phyloP scores from a whole-genome alignment of 2,888 invertebrate genomes.

The Synergus japonicus region DNA sequence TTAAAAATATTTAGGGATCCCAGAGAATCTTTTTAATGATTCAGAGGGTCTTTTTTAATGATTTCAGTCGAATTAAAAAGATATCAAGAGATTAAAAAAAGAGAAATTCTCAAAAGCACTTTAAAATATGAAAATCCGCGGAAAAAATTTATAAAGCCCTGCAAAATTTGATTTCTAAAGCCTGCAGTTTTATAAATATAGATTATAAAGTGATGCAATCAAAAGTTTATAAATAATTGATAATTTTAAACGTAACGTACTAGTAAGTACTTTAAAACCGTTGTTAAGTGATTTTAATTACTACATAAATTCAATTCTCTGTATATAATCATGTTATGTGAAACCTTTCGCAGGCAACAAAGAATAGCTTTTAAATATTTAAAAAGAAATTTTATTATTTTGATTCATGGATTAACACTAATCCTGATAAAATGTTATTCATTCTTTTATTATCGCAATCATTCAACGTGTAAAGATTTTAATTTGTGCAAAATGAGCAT shows the following conservation, averaged over 20 bases:
- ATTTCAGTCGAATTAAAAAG: too few species aligned
- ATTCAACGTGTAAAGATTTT: constrained; percentile 9
- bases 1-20: too few species aligned
- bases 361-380: background rate
- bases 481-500: constrained; percentile 17
- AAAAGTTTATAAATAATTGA: background rate
- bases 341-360: background rate
- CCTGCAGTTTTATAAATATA: too few species aligned
- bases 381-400: background rate
- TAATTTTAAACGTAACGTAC: background rate
- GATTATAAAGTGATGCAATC: background rate
- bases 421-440: constrained; percentile 4
- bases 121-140: too few species aligned
- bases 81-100: too few species aligned
- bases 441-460: constrained; percentile 18
- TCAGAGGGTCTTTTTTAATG: too few species aligned
- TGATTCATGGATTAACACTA: background rate
- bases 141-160: too few species aligned
- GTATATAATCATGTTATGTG: too few species aligned
- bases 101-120: too few species aligned
- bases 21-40: too few species aligned
- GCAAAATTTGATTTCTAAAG: too few species aligned
- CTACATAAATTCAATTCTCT: background rate
- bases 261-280: background rate
- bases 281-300: background rate